Evolutionary conservation across 2,113 vertebrate genomes (phyloP), one percentile per base, ranked within the genome.

Genomic region (Cichladusa arquata): DNA sequence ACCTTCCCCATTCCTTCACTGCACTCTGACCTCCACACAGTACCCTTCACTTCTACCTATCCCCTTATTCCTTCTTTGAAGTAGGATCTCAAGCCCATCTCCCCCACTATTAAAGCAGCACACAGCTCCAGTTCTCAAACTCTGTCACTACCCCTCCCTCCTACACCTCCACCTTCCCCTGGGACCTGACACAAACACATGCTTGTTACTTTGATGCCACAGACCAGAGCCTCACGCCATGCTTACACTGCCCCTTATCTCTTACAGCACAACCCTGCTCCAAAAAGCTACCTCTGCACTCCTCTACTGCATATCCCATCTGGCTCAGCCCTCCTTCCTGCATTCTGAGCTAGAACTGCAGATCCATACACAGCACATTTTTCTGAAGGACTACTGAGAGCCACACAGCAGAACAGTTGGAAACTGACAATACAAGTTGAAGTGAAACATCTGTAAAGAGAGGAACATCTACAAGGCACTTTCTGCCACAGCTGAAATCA

Each of bases 201-300:
- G 22, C 19, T 67, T 28, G 2, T 14, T 45, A 71, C 51, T 45
- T 26, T 58, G 48, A 76, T 6, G 33, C 67, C 58, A 50, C 34
- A 72, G 12, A 54, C 9, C 31, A 67, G 25, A 31, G 54, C 24
- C 66, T 56, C 2, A 0, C 51, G 31, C 36, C 61, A 40, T 12
- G 42, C n/a, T 60, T 34, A 31, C 42, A 44, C 57, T 31, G 34
- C 25, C 6, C 33, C 17, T 53, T 31, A 58, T 24, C 26, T 74
- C 25, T 72, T 54, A 58, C 0, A 0, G 6, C 23, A 54, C 17
- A 71, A 28, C 9, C 12, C 42, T 1, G 3, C 42, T 66, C 8
- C 16, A 73, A 29, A 81, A 67, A 73, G 25, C 12, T 17, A 45
- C 26, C 42, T 42, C 31, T 8, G 6, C 9, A 9, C 36, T 73